Evolutionary conservation across 2,888 invertebrate species (phyloP).

Genomic region (Melikaiella ostensackeni): DNA sequence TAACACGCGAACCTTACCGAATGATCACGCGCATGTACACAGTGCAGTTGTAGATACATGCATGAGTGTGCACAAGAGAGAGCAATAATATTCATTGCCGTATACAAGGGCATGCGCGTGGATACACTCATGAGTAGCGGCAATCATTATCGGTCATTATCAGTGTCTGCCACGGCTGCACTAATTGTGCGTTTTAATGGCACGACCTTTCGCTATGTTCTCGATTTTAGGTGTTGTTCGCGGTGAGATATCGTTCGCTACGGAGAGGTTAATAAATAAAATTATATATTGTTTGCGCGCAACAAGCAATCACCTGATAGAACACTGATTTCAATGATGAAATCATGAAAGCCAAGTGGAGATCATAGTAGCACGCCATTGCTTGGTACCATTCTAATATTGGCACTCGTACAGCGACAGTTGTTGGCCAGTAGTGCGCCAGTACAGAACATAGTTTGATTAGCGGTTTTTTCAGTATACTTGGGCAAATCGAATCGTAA

Average conservation of each 20-base stretch:
- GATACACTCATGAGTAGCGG: conserved; percentile 42
- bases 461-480: no score
- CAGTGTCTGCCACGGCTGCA: conserved; percentile 72
- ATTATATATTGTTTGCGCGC: conserved; percentile 23
- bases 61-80: background rate
- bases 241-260: conserved; percentile 41
- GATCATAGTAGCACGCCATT: no score
- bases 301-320: conserved; percentile 43
- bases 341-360: background rate
- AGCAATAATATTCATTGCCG: conserved; percentile 30
- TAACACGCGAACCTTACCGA: conserved; percentile 20
- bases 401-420: no score
- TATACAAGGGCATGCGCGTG: conserved; percentile 34
- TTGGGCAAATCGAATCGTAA: no score
- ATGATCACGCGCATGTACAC: background rate
- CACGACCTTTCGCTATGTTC: conserved; percentile 65
- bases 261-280: conserved; percentile 27
- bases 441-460: no score
- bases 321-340: conserved; percentile 12
- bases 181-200: conserved; percentile 74
- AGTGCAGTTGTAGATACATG: background rate
- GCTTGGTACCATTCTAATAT: no score
- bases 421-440: no score
- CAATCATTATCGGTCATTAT: conserved; percentile 66
- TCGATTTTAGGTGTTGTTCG: conserved; percentile 60